Conservation (phyloP, 2,888 invertebrate species). For the Pristionchus mayeri region DNA sequence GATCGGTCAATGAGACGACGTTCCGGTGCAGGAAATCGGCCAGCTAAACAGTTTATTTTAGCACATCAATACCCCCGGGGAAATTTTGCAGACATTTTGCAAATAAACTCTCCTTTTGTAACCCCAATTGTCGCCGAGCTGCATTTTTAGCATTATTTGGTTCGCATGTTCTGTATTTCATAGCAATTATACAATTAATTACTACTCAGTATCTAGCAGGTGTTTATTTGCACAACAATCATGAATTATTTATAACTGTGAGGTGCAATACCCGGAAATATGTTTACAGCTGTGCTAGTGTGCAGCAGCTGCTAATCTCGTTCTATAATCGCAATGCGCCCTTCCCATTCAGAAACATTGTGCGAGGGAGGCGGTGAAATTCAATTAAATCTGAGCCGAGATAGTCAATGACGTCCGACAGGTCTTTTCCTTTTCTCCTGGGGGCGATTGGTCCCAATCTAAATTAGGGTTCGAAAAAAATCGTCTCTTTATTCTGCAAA, state of each 20-base stretch:
- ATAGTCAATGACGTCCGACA: conserved; percentile 7
- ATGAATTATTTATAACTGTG: too few relatives aligned
- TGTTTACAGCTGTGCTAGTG: neutral
- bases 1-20: neutral
- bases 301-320: neutral
- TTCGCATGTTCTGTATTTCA: too few relatives aligned
- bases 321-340: neutral
- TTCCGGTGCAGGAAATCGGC: conserved; percentile 23
- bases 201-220: too few relatives aligned
- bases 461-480: too few relatives aligned
- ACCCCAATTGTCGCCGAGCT: neutral
- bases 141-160: too few relatives aligned
- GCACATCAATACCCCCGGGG: too few relatives aligned
- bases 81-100: too few relatives aligned
- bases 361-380: conserved; percentile 18
- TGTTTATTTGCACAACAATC: too few relatives aligned
- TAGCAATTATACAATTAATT: too few relatives aligned
- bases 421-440: neutral
- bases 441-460: conserved; percentile 3
- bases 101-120: neutral
- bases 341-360: conserved; percentile 14
- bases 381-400: neutral
- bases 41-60: conserved; percentile 14
- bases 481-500: too few relatives aligned
- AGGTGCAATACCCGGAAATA: too few relatives aligned